Evolutionary conservation across 2,888 invertebrate species (phyloP).

Genomic region (Lepetodrilus schrolli): DNA sequence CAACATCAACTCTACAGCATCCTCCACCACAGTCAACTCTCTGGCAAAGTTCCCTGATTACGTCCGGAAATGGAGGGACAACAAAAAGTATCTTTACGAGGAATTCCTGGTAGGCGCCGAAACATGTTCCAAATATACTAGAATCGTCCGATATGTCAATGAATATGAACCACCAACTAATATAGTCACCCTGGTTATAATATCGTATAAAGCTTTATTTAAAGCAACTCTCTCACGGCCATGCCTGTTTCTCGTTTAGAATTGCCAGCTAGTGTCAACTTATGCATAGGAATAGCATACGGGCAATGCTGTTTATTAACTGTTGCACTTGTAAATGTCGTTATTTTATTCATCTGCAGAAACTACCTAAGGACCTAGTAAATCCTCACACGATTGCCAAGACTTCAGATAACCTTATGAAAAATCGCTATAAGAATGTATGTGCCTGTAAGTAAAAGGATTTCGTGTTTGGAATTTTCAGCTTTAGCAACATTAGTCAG

Average conservation of each 20-base stretch:
- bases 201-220: no score
- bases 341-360: slow-evolving; percentile 33
- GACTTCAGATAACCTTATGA: slow-evolving; percentile 40
- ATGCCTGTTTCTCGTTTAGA: no score
- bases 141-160: not conserved
- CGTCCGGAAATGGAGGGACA: slow-evolving; percentile 32
- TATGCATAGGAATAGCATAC: no score
- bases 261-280: no score
- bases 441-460: slow-evolving; percentile 42
- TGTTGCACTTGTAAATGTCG: no score
- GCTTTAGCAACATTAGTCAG: no score
- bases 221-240: not conserved
- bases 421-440: slow-evolving; percentile 51
- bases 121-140: not conserved
- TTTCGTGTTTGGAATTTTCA: no score
- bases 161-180: not conserved
- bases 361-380: slow-evolving; percentile 38
- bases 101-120: slow-evolving; percentile 39
- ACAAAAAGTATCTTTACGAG: slow-evolving; percentile 30
- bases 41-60: slow-evolving; percentile 41
- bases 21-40: slow-evolving; percentile 33
- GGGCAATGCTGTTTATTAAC: no score
- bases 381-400: slow-evolving; percentile 45
- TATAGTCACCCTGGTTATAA: no score
- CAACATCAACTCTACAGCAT: slow-evolving; percentile 27